Conservation (phyloP, 2,888 invertebrate species). For the Branchellion lobata region DNA sequence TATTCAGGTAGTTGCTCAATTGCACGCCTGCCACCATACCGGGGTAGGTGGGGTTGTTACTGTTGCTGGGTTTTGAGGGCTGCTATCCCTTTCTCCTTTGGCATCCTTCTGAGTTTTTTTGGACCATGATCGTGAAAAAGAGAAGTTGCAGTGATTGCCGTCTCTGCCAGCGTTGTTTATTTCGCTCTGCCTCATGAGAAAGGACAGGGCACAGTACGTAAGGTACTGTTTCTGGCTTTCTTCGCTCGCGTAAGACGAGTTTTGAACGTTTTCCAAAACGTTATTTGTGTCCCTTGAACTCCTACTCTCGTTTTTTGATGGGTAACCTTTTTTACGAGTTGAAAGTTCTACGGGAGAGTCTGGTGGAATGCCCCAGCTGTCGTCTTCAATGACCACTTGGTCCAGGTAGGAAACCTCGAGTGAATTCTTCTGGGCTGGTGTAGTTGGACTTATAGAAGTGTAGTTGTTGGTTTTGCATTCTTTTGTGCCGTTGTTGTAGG, state of each 20-base stretch:
- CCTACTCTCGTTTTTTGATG: neutral
- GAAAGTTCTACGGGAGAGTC: neutral
- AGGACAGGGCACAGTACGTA: constrained; percentile 4
- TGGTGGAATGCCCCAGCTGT: neutral
- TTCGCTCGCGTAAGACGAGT: neutral
- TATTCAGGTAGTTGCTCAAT: neutral
- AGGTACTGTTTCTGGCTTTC: neutral
- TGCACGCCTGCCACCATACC: neutral
- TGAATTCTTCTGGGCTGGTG: no score
- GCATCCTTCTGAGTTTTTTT: neutral
- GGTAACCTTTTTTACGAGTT: neutral
- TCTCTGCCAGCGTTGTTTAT: neutral
- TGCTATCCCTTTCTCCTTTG: no score
- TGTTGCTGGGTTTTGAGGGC: neutral
- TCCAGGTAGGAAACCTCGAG: no score
- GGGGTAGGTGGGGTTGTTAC: neutral
- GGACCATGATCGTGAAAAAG: no score
- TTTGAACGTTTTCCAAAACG: neutral
- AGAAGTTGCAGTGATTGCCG: no score
- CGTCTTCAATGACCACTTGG: neutral
- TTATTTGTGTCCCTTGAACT: neutral
- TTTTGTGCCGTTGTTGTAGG: no score
- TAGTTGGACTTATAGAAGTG: no score
- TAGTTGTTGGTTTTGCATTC: no score
- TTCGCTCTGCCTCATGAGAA: neutral